Conservation (phyloP, 1,140 invertebrate genomes). For the Pinna nobilis region DNA sequence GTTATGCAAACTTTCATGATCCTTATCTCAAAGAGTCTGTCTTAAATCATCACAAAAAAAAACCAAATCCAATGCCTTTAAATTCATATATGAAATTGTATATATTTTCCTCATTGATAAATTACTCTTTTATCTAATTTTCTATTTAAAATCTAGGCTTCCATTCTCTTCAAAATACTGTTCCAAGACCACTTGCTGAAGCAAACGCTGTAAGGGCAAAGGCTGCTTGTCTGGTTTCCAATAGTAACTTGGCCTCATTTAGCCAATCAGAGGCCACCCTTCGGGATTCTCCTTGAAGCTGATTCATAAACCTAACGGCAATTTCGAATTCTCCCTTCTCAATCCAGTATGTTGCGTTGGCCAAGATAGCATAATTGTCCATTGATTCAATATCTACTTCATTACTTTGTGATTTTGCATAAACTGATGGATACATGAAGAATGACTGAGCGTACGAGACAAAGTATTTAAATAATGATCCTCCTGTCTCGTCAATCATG, state of each 20-base stretch:
- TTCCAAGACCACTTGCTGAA: constrained; percentile 68
- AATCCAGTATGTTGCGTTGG: constrained; percentile 86
- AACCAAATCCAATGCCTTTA: too few relatives aligned
- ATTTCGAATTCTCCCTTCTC: constrained; percentile 89
- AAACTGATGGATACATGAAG: constrained; percentile 74
- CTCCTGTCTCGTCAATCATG: constrained; percentile 86
- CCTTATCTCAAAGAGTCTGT: too few relatives aligned
- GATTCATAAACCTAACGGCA: constrained; percentile 92
- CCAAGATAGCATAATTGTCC: constrained; percentile 91
- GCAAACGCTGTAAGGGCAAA: constrained; percentile 81
- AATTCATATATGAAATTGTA: too few relatives aligned
- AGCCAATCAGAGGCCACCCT: constrained; percentile 91
- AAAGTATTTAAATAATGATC: constrained; percentile 87
- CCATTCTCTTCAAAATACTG: constrained; percentile 62
- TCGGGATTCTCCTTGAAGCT: constrained; percentile 88
- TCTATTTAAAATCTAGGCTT: too few relatives aligned
- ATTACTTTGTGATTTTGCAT: constrained; percentile 73
- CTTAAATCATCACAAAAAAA: too few relatives aligned
- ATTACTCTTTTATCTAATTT: too few relatives aligned
- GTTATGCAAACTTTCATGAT: too few relatives aligned
- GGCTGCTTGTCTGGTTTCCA: constrained; percentile 94
- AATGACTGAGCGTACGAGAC: constrained; percentile 89
- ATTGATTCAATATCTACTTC: constrained; percentile 77
- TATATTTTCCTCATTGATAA: too few relatives aligned
- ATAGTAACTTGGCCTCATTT: constrained; percentile 85